Evolutionary conservation across 2,888 invertebrate genomes (phyloP), one percentile per base, ranked within the genome.

Genomic region (Maniola hyperantus): DNA sequence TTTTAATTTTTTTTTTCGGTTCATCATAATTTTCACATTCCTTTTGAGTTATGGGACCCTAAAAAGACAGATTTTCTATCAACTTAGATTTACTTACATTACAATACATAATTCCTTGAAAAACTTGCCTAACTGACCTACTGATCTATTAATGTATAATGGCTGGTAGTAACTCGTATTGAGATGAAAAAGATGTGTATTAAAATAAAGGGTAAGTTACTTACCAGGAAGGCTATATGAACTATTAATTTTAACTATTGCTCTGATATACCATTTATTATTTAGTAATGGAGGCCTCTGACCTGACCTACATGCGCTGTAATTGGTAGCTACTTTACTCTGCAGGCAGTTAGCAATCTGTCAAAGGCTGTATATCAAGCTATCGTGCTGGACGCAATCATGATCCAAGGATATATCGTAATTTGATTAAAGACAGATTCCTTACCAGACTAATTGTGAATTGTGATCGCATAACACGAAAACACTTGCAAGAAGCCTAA

Each of bases 251-350:
- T 26, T 44, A 15, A n/a, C 44, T 46, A 46, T 46, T 46, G 46
- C 15, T 15, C 46, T 46, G 46, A 46, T 46, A 7, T 7, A 48
- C 15, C 18, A 42, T 26, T 26, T 42, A 42, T 15, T 48, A 18
- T 6, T 26, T 15, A 48, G 18, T 48, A 48, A 48, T 48, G 15
- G 18, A 18, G 48, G 48, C 18, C 48, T 48, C 34, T 36, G 8
- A 15, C 54, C 34, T 54, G 34, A 34, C 54, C 54, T 54, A 54
- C n/a, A 54, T 54, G 36, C n/a, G 54, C 34, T 15, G 54, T 54
- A 36, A 34, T 36, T 36, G 36, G 15, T 54, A 54, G 18, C 15
- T 55, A 15, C 15, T 55, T 55, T 55, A 15, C 15, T 55, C 36
- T 36, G 36, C 54, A 15, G 36, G 18, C 15, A 13, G 51, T 13